These are phyloP conservation scores for Anadara kagoshimensis DNA, from an alignment of 1,140 invertebrate species.

Conservation along the genomic window DNA sequence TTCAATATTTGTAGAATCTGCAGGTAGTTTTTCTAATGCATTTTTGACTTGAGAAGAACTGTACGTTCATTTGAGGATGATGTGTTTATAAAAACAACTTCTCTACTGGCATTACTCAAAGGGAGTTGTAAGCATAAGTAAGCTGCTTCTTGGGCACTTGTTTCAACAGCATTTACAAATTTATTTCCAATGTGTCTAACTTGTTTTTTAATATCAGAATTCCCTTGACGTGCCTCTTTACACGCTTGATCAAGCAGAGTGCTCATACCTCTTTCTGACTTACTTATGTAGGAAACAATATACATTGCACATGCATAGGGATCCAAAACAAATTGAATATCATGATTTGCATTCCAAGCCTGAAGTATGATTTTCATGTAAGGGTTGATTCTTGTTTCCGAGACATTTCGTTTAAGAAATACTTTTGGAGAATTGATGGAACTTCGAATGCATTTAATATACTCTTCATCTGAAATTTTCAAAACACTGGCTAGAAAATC, in stretches of 20 bases:
- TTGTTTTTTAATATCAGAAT: constrained; percentile 36
- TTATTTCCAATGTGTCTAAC: constrained; percentile 42
- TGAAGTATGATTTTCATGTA: constrained; percentile 25
- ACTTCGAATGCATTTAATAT: constrained; percentile 20
- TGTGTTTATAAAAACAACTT: constrained; percentile 45
- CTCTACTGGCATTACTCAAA: constrained; percentile 25
- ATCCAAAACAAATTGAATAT: constrained; percentile 50
- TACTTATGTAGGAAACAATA: constrained; percentile 40
- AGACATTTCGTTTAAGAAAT: constrained; percentile 15
- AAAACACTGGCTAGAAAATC: constrained; percentile 7
- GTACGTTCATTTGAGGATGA: constrained; percentile 12
- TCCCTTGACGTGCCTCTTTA: constrained; percentile 39
- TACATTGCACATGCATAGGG: constrained; percentile 45
- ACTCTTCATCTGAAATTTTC: constrained; percentile 8
- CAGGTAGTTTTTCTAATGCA: not conserved
- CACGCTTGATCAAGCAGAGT: constrained; percentile 26
- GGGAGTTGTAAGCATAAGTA: constrained; percentile 40
- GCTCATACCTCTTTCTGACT: constrained; percentile 43
- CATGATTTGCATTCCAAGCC: constrained; percentile 33
- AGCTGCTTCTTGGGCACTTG: constrained; percentile 34
- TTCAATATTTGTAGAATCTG: constrained; percentile 6
- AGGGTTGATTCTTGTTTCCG: constrained; percentile 16
- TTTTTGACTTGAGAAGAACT: constrained; percentile 6
- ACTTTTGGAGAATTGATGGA: constrained; percentile 10
- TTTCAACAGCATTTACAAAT: constrained; percentile 6